Evolutionary conservation across 2,888 invertebrate genomes (phyloP), one percentile per base, ranked within the genome.

Genomic region (Eulithis prunata): DNA sequence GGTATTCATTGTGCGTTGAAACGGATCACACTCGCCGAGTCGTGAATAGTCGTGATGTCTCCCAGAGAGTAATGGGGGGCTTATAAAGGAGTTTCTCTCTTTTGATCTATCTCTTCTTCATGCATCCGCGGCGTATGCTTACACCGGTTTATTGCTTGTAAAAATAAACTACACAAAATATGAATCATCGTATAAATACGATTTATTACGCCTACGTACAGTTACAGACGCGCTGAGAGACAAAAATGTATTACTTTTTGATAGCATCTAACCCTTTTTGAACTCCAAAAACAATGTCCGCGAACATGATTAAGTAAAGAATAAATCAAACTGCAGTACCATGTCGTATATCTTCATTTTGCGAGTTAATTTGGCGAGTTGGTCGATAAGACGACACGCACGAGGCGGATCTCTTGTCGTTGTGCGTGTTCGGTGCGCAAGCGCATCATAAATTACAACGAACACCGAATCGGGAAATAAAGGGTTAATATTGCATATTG

Each of bases 1-100:
- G 79, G 87, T 90, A 90, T 91, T 91, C 88, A 89, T 90, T 87
- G 89, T 87, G 87, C 87, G 85, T 88, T 82, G 85, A 81, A 86
- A 87, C 82, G 85, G 85, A 89, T 88, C 87, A 84, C 84, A 83
- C 80, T 79, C 78, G 76, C 74, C 74, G 75, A 79, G 79, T 64
- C 68, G 78, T 76, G 77, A 81, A 75, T 75, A 79, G 80, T 68
- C 69, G 78, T 75, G 75, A 81, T 84, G 81, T 84, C 80, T 78
- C 78, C 71, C 69, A 52, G 66, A 66, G 68, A 69, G 74, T 74
- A 74, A 76, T 75, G 64, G 71, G 62, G 21, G 66, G 59, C 65
- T 75, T 76, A 72, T 69, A 69, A 71, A 74, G 68, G 66, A 69
- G 69, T 72, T 66, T 70, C 62, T 68, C 65, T 64, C 59, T 67